Conservation (phyloP, 1,140 invertebrate genomes). For the Brachionus rubens region DNA sequence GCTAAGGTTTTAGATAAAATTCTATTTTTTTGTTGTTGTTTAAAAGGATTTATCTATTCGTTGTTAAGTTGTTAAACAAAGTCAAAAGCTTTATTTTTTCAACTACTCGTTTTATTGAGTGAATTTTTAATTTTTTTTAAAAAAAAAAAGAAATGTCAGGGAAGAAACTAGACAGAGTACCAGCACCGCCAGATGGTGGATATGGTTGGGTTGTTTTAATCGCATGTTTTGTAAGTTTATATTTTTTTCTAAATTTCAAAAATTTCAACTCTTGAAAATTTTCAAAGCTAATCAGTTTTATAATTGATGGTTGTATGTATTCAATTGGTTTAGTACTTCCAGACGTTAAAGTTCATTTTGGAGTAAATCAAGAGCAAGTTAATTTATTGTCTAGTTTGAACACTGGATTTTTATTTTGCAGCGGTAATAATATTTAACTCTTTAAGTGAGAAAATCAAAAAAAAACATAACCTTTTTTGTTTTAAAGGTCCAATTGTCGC, state of each 20-base stretch:
- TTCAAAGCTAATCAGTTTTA: conserved; percentile 16
- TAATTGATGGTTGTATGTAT: conserved; percentile 44
- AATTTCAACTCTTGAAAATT: neutral
- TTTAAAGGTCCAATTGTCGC: conserved; percentile 79
- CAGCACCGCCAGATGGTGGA: conserved; percentile 39
- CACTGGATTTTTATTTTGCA: conserved; percentile 39
- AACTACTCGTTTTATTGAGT: no score
- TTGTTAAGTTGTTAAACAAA: no score
- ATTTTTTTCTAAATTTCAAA: neutral
- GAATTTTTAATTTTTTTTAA: no score
- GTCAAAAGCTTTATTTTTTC: no score
- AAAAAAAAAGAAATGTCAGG: conserved; percentile 19
- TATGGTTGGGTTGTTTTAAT: conserved; percentile 41
- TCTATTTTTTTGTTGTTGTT: no score
- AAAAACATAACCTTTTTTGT: neutral
- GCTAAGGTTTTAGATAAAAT: no score
- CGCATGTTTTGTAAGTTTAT: conserved; percentile 29
- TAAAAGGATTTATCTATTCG: no score
- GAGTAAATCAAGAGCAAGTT: neutral
- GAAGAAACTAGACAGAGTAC: conserved; percentile 21
- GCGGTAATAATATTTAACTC: neutral
- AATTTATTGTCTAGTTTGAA: conserved; percentile 28
- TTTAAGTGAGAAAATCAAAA: neutral
- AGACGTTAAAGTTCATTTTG: neutral
- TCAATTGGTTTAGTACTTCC: conserved; percentile 5